These are phyloP conservation scores for Eublepharis macularius DNA, from an alignment of 2,113 vertebrate species.

Conservation along the genomic window DNA sequence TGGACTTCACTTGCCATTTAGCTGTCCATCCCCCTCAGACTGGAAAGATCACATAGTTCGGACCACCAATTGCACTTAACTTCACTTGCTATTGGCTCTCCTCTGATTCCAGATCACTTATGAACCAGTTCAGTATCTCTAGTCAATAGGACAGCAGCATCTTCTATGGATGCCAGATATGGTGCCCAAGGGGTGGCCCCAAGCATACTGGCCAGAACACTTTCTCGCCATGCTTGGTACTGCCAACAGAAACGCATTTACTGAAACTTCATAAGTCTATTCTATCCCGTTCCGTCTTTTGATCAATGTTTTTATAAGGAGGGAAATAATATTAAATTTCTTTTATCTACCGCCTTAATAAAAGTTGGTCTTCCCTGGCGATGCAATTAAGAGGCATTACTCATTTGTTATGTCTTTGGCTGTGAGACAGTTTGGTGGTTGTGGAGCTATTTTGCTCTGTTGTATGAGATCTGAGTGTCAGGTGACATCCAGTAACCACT, in stretches of 20 bases:
- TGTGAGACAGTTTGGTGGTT: rapidly evolving
- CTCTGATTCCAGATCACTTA: no score
- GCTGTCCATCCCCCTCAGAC: no score
- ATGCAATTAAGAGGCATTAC: neutral
- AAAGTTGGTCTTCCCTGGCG: neutral
- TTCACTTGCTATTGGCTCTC: no score
- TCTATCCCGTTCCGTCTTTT: neutral
- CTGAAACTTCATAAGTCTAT: neutral
- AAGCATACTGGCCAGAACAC: neutral
- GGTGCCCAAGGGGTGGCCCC: neutral
- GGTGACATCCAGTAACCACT: neutral
- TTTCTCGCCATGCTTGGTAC: neutral
- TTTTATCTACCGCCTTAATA: neutral
- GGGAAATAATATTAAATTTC: neutral
- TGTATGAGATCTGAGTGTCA: neutral
- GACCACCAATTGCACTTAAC: no score
- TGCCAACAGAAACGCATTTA: neutral
- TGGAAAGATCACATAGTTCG: no score
- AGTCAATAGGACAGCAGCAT: no score
- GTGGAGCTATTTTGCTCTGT: rapidly evolving
- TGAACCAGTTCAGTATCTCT: no score
- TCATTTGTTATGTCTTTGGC: neutral
- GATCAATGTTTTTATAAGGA: neutral
- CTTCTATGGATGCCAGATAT: no score
- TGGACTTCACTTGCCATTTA: no score